Base-by-base conservation (phyloP, 2,888 invertebrate genomes). In the Stenichneumon culpator region DNA sequence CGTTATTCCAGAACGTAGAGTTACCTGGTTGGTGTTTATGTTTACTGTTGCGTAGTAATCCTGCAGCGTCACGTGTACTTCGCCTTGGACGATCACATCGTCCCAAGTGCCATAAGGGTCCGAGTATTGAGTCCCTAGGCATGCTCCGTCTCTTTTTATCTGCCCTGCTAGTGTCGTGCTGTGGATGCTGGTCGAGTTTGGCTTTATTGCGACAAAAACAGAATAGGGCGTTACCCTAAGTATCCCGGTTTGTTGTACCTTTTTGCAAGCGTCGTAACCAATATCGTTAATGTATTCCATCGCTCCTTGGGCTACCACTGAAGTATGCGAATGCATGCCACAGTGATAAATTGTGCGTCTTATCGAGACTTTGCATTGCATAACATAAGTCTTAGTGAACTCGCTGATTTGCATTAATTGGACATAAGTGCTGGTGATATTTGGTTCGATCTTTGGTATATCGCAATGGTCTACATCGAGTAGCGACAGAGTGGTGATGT, bases 301-400 rank as follows among this genome's bases (percentile, higher is more conserved):
- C 14, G 47, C 25, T 9, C 79, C 81, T 6, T 81, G 54, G 25
- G 67, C 54, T 11, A 83, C 86, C 4, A 72, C 28, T 7, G 84
- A 86, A 32, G 36, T 32, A 25, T 86, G 83, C n/a, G 86, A 86
- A 4, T 84, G 79, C 86, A 82, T 83, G 7, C 85, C 86, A 32
- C 86, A 85, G 32, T 81, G 19, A 22, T 63, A 67, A 0, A 84
- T 22, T 0, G 75, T 73, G 5, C 87, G 65, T 25, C 69, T 52
- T n/a, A 87, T 81, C 11, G 79, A 69, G 6, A 87, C 22, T 44
- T 84, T 87, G 67, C 87, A 86, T 63, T 87, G 86, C 0, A 70
- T 25, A 0, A 84, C 80, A 3, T 78, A 25, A 2, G 52, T 44
- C 16, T 47, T 69, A 3, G 44, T 68, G 32, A 50, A 83, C 52